Evolutionary conservation across 2,888 invertebrate genomes (phyloP).

Genomic region (Stomorhina lunata): DNA sequence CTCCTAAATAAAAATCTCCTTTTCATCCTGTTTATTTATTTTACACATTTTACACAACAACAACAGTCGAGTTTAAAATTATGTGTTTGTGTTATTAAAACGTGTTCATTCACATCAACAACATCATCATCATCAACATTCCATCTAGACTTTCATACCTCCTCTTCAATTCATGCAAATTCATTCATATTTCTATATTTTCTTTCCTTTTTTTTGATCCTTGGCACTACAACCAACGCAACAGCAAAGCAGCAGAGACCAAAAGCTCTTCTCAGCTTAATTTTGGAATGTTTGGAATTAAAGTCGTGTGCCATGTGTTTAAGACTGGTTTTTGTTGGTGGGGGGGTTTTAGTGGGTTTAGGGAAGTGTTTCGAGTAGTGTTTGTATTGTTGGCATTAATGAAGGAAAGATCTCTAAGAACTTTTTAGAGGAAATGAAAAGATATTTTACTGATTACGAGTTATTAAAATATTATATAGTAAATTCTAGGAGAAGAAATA

Average conservation of each 20-base stretch:
- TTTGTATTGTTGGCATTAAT: not conserved
- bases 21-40: slow-evolving; percentile 36
- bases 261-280: slow-evolving; percentile 4
- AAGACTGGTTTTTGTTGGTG: not conserved
- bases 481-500: no score
- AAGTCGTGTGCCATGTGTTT: not conserved
- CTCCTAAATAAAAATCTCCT: not conserved
- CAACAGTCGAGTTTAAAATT: not conserved
- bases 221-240: not conserved
- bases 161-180: no score
- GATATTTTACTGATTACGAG: no score
- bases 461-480: no score
- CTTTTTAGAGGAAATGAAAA: no score
- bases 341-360: not conserved
- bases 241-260: not conserved
- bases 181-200: not conserved
- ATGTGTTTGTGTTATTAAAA: slow-evolving; percentile 45
- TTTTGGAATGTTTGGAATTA: slow-evolving; percentile 17
- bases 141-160: not conserved
- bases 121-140: not conserved
- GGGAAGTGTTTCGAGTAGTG: not conserved
- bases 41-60: not conserved
- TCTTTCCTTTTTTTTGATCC: not conserved
- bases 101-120: slow-evolving; percentile 55
- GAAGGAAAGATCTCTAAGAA: slow-evolving; percentile 2